A percentile compares a stretch with the other conserved stretches of the same genome.
phyloP scores from a whole-genome alignment of 92 coral and sea anemone species.

The Plumapathes pennacea region DNA sequence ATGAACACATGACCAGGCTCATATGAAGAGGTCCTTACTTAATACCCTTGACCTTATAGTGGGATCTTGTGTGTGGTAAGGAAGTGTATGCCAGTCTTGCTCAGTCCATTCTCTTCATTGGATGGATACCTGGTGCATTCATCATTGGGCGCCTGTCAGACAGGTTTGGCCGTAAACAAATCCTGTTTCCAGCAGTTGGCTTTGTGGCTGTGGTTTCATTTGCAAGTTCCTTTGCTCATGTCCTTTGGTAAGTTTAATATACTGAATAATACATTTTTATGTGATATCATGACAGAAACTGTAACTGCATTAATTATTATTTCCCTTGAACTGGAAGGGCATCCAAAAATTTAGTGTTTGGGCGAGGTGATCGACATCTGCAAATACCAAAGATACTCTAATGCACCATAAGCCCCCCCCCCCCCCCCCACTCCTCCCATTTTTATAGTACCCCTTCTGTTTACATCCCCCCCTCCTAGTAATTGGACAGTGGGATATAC shows the following conservation, averaged over 20 bases:
- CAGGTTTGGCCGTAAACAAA: conserved; percentile 78
- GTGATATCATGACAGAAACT: too few relatives aligned
- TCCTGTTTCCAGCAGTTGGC: conserved; percentile 78
- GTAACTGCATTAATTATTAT: too few relatives aligned
- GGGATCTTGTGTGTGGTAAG: conserved; percentile 86
- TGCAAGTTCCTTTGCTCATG: conserved; percentile 72
- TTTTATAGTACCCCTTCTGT: too few relatives aligned
- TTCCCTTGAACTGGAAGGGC: too few relatives aligned
- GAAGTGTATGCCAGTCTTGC: conserved; percentile 87
- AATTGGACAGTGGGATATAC: too few relatives aligned
- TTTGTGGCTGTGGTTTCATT: conserved; percentile 66
- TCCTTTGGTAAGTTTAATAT: conserved; percentile 53
- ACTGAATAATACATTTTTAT: too few relatives aligned
- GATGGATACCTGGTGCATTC: conserved; percentile 84
- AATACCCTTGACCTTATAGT: conserved; percentile 40
- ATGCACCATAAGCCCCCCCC: too few relatives aligned
- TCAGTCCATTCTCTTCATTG: conserved; percentile 82
- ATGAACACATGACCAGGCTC: neutral
- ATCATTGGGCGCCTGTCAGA: conserved; percentile 83
- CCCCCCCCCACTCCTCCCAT: too few relatives aligned
- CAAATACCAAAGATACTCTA: too few relatives aligned
- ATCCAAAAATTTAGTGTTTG: too few relatives aligned
- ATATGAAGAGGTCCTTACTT: neutral
- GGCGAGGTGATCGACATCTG: too few relatives aligned
- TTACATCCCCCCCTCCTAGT: too few relatives aligned